phyloP scores from a whole-genome alignment of 2,797 vertebrate species.

The Chaunax sp. region DNA sequence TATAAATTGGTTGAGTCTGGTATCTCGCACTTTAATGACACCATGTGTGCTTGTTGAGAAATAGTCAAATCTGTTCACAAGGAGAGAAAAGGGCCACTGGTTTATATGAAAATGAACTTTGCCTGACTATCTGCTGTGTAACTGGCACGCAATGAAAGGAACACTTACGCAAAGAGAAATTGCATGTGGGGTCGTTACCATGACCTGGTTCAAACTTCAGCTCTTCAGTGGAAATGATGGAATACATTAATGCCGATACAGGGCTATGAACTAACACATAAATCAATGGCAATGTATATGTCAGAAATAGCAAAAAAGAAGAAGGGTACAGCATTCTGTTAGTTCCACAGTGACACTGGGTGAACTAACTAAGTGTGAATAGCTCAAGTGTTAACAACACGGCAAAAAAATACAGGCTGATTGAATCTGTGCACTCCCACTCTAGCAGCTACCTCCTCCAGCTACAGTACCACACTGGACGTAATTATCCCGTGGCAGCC shows the following conservation, averaged over 20 bases:
- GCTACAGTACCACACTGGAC: constrained; percentile 61
- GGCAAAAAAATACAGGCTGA: constrained; percentile 52
- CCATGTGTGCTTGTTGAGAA: constrained; percentile 18
- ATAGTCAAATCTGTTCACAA: constrained; percentile 8
- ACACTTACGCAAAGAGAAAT: constrained; percentile 74
- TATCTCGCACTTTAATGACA: background rate
- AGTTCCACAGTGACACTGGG: constrained; percentile 61
- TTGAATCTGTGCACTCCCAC: constrained; percentile 73
- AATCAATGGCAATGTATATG: constrained; percentile 79
- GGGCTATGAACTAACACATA: constrained; percentile 75
- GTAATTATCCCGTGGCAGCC: constrained; percentile 77
- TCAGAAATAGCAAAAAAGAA: constrained; percentile 57
- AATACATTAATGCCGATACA: constrained; percentile 77
- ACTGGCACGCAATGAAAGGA: constrained; percentile 72
- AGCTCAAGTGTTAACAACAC: constrained; percentile 66
- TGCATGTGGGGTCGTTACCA: constrained; percentile 63
- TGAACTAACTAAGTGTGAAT: constrained; percentile 31
- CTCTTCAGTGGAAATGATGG: constrained; percentile 66
- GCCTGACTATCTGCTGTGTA: constrained; percentile 55
- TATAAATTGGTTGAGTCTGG: background rate
- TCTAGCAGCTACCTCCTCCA: constrained; percentile 64
- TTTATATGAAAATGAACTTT: constrained; percentile 70
- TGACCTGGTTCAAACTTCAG: constrained; percentile 77
- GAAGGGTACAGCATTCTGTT: constrained; percentile 57
- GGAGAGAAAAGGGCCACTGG: constrained; percentile 29